phyloP scores from a whole-genome alignment of 2,113 vertebrate genomes.

The Tylochromis polylepis region DNA sequence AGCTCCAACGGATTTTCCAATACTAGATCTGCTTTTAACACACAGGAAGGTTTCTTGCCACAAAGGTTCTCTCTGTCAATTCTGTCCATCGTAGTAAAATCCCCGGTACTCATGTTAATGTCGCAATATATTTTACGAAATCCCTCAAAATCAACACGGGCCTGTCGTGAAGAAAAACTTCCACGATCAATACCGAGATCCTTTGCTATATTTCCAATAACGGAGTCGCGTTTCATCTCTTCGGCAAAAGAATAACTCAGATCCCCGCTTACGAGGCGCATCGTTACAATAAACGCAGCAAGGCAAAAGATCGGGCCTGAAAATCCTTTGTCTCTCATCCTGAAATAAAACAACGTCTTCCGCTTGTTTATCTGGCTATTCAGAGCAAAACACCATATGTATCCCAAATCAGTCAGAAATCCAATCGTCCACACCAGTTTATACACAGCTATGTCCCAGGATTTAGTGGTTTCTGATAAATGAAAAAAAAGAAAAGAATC shows the following conservation, averaged over 20 bases:
- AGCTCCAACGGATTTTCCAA: conserved; percentile 64
- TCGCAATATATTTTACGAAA: conserved; percentile 21
- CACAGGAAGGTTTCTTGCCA: conserved; percentile 41
- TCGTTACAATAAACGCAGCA: neutral
- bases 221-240: conserved; percentile 67
- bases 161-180: conserved; percentile 55
- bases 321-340: conserved; percentile 19
- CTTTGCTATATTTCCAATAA: conserved; percentile 73
- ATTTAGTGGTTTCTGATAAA: no score
- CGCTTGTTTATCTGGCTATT: no score
- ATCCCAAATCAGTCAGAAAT: no score
- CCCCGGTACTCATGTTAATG: conserved; percentile 39
- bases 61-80: conserved; percentile 63
- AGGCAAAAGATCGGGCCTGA: neutral
- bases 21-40: conserved; percentile 56
- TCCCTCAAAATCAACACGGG: conserved; percentile 37
- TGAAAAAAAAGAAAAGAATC: no score
- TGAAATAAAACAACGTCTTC: neutral
- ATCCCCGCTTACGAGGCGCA: conserved; percentile 41
- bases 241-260: conserved; percentile 66
- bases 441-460: no score
- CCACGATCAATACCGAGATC: conserved; percentile 64
- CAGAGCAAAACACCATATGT: no score
- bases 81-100: conserved; percentile 36
- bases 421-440: no score